phyloP scores from a whole-genome alignment of 2,797 vertebrate genomes.

The Pipistrellus pygmaeus region DNA sequence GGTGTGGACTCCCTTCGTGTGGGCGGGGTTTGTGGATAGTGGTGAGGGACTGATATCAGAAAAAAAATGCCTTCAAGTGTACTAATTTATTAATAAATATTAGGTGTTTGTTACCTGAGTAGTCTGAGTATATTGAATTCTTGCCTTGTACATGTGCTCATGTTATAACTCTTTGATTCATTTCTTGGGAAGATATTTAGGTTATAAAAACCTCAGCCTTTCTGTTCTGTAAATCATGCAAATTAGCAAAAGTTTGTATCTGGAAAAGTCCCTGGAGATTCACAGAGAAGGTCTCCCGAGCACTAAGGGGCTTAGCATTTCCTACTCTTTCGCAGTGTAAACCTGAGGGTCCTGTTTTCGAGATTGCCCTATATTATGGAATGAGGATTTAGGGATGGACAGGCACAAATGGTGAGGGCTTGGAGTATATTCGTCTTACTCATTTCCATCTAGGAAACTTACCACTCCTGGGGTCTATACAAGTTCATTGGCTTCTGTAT shows the following conservation, averaged over 20 bases:
- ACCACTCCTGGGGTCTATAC: not conserved
- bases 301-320: not conserved
- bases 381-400: not conserved
- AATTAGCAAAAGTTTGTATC: not conserved
- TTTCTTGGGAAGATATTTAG: slow-evolving; percentile 5
- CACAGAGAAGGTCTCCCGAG: not conserved
- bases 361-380: not conserved
- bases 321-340: not conserved
- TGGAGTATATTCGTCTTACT: not conserved
- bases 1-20: slow-evolving; percentile 72
- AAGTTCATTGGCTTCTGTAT: not conserved
- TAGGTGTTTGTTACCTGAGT: slow-evolving; percentile 91
- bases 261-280: not conserved
- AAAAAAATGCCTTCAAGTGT: slow-evolving; percentile 90
- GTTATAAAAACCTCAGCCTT: not conserved
- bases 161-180: not conserved
- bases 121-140: slow-evolving; percentile 78
- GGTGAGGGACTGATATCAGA: slow-evolving; percentile 83
- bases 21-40: slow-evolving; percentile 68
- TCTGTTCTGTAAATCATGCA: not conserved
- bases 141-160: not conserved
- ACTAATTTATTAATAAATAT: slow-evolving; percentile 93
- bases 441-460: not conserved
- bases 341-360: not conserved
- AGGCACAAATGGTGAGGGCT: not conserved